Base-by-base conservation (phyloP, 2,113 vertebrate genomes). In the Eulemur rufifrons region DNA sequence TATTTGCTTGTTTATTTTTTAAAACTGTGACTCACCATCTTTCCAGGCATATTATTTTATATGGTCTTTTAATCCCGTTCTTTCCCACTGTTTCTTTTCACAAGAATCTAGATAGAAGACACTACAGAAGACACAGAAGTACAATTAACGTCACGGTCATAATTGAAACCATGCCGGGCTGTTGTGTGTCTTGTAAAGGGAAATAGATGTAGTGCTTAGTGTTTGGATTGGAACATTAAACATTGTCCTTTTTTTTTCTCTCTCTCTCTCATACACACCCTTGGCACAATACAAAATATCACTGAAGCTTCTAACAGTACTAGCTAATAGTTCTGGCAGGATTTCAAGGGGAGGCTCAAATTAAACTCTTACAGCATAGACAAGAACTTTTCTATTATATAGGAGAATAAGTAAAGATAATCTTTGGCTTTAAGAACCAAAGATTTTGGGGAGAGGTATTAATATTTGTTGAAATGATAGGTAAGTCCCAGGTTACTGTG, bases 1-100 rank as follows among this genome's bases (percentile, higher is more conserved):
- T 98, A 96, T 98, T 97, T 99, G 98, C 97, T 98, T 98, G 97
- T 68, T 98, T 98, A 98, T 97, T 97, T 98, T 98, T 98, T 98
- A 95, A 82, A 95, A 97, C 92, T 97, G 92, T 97, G 98, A 97
- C 97, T 98, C 98, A 97, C 95, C 95, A 94, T 96, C 97, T 98
- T 98, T 98, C 96, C 95, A 98, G 97, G 95, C 96, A 94, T 95
- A 97, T 93, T 96, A 84, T 95, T 96, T 96, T 90, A 97, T 98
- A 96, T 97, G 96, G 39, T 64, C 80, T 97, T 97, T 98, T 98
- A 98, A 97, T 97, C 94, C 96, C 92, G 90, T 97, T 98, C 98
- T 98, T 98, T 98, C 96, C 97, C 97, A 96, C 97, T 98, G 96
- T 97, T 98, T 98, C 98, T 98, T 98, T 95, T 97, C 98, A 98